phyloP scores from a whole-genome alignment of 2,113 vertebrate species.

The Burhinus bistriatus region DNA sequence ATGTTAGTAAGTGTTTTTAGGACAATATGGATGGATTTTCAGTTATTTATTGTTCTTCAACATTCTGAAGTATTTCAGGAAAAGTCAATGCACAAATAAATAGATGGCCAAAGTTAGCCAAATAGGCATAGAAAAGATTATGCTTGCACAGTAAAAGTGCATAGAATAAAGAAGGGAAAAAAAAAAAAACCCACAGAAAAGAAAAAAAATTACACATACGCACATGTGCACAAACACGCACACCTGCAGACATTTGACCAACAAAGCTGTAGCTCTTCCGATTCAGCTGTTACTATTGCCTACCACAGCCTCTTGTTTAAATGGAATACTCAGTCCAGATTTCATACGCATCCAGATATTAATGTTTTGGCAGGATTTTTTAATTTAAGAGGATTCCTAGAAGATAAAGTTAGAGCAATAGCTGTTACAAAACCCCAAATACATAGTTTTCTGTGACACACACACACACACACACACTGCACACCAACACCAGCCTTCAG shows the following conservation, averaged over 20 bases:
- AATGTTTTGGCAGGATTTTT: slow-evolving; percentile 38
- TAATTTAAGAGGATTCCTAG: slow-evolving; percentile 54
- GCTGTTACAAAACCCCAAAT: slow-evolving; percentile 17
- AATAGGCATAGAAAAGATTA: not conserved
- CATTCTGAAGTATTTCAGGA: slow-evolving; percentile 23
- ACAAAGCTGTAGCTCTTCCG: not conserved
- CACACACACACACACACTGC: not conserved
- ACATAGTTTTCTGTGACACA: not conserved
- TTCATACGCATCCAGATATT: not conserved
- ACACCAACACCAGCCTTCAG: not conserved
- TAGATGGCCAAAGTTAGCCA: not conserved
- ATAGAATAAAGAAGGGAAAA: not conserved
- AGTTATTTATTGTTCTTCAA: not conserved
- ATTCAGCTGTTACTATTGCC: not conserved
- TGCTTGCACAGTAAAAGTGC: not conserved
- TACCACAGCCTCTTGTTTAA: not conserved
- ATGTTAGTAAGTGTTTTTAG: slow-evolving; percentile 4
- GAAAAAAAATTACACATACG: not conserved
- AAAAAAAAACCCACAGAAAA: not conserved
- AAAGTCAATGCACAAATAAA: not conserved
- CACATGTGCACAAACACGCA: not conserved
- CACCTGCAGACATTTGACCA: not conserved
- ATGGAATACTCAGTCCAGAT: not conserved
- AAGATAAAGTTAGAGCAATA: slow-evolving; percentile 51
- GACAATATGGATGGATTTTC: not conserved